Conservation (phyloP, 1,140 invertebrate genomes). For the Carposina sasakii region DNA sequence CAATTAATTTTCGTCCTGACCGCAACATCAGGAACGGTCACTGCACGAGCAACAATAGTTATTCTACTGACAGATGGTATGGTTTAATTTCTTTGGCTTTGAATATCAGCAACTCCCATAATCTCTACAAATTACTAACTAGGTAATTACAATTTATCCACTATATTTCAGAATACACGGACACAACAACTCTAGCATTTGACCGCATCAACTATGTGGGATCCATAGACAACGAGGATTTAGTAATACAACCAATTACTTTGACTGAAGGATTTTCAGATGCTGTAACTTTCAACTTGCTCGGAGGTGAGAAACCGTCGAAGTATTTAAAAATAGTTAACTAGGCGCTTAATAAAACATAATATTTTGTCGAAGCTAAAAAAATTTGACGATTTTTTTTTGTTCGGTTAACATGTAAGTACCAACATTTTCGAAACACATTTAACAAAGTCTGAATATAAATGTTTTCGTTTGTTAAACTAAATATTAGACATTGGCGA, state of each 20-base stretch:
- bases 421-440: too few relatives aligned
- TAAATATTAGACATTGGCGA: too few relatives aligned
- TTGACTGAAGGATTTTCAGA: slow-evolving; percentile 8
- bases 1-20: slow-evolving; percentile 24
- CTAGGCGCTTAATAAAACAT: too few relatives aligned
- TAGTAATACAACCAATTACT: slow-evolving; percentile 3
- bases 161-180: slow-evolving; percentile 6
- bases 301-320: slow-evolving; percentile 21
- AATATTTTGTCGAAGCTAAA: too few relatives aligned
- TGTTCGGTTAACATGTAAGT: too few relatives aligned
- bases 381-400: too few relatives aligned
- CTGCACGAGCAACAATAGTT: slow-evolving; percentile 20
- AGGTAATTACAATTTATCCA: background rate
- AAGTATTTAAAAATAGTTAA: too few relatives aligned
- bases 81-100: too few relatives aligned
- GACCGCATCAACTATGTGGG: slow-evolving; percentile 16
- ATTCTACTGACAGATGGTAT: slow-evolving; percentile 22
- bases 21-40: slow-evolving; percentile 13
- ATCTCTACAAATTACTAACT: background rate
- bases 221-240: slow-evolving; percentile 8
- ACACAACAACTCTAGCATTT: slow-evolving; percentile 11
- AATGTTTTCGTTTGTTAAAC: too few relatives aligned
- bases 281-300: slow-evolving; percentile 9
- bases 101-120: too few relatives aligned
- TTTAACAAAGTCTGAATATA: too few relatives aligned